Evolutionary conservation across 2,113 vertebrate species (phyloP), one percentile per base, ranked within the genome.

Genomic region (Nesogale talazaci): DNA sequence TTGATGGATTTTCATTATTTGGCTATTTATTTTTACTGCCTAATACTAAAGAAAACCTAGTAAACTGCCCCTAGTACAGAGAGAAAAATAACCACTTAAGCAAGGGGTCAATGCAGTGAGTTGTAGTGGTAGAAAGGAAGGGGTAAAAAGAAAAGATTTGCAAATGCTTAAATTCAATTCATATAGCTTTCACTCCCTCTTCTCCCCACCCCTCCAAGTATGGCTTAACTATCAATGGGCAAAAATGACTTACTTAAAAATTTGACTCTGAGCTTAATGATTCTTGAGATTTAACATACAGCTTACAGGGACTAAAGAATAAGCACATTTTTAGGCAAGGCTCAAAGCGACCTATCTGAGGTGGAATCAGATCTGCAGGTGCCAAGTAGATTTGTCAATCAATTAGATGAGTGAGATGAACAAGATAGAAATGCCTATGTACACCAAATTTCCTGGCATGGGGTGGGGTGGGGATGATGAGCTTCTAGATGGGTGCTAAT

Each of bases 61-160:
- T 69, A 83, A 93, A 63, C 42, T 94, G 76, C 93, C 78, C 72
- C 63, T 92, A 94, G 94, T 90, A 95, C 42, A 96, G 34, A 16
- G 3, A 31, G 36, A 59, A 86, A 94, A 78, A 36, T 56, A 40
- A 86, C 61, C 34, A 86, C 61, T 31, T 38, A 6, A 83, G 19
- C 59, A 86, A 88, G 31, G 75, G 72, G 31, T 80, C 72, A 75
- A 22, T 22, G 19, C 15, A 16, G 52, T 23, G 80, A 61, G 40
- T 46, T 79, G 6, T 31, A 79, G 40, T 88, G 8, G 38, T 1
- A 84, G 74, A 89, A 89, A 14, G 6, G 19, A 91, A 93, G 23
- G 2, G 42, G 86, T 57, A 40, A 65, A 46, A 52, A 52, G 46
- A 52, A 83, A 56, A 89, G 38, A 61, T 83, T 10, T 86, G 63